Evolutionary conservation across 2,888 invertebrate species (phyloP), one percentile per base, ranked within the genome.

Genomic region (Lomographa bimaculata): DNA sequence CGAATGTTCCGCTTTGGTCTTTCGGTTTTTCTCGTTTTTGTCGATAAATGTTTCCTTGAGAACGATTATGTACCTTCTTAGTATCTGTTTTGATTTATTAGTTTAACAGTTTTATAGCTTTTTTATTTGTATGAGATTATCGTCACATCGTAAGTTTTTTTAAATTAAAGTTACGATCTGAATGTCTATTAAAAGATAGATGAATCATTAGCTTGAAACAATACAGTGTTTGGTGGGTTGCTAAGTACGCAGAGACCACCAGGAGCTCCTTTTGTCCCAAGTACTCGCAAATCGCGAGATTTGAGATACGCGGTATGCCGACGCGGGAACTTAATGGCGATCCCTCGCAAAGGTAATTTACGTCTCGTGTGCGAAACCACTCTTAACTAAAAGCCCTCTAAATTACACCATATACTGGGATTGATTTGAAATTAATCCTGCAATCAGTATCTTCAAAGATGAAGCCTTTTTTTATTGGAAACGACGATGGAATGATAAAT

Each of bases 361-460:
- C 80, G 80, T 84, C 79, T 79, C 78, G 81, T 81, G 81, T 86
- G 86, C 84, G 78, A 83, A 86, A 79, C 80, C 79, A 79, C 80
- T 81, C 75, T 83, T 80, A 79, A 82, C 85, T 85, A 84, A 86
- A 84, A 86, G 82, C 83, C 74, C 68, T 69, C 75, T 82, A 86
- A 86, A 86, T 86, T 83, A 81, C 76, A 82, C 69, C 66, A 73
- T 78, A 79, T 79, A 72, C 57, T 64, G 66, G 72, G 76, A 86
- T 86, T 83, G 83, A 86, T 84, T 84, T 64, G 62, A 79, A 79
- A 85, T 82, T 79, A 84, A 84, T 84, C 80, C 80, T 57, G 59
- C 64, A 60, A 62, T 65, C 66, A 63, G 67, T 67, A 67, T 56
- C 50, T 60, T 59, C 50, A 30, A 21, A 65, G 67, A 72, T 69